A percentile compares a stretch with the other conserved stretches of the same genome.
Conservation (phyloP, 2,113 vertebrate species). For the Speoplatyrhinus poulsoni region DNA sequence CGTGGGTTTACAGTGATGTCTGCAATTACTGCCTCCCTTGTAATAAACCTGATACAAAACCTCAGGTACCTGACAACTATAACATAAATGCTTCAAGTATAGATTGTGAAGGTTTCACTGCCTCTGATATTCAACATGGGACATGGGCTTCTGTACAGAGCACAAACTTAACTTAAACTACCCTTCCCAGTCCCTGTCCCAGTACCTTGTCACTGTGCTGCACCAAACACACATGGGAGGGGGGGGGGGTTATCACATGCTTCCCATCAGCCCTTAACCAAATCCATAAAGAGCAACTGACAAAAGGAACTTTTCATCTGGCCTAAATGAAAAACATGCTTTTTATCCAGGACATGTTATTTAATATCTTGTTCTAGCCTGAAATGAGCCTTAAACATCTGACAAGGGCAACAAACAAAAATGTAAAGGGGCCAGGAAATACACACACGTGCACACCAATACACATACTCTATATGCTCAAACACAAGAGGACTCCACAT, state of each 20-base stretch:
- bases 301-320: slow-evolving; percentile 62
- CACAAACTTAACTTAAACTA: slow-evolving; percentile 57
- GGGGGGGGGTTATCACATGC: slow-evolving; percentile 66
- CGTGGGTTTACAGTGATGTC: not conserved
- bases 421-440: slow-evolving; percentile 9
- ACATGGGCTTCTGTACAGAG: slow-evolving; percentile 7
- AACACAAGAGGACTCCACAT: not conserved
- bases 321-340: slow-evolving; percentile 34
- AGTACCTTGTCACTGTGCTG: slow-evolving; percentile 26
- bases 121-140: slow-evolving; percentile 14
- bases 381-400: slow-evolving; percentile 10
- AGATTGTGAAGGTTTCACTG: not conserved
- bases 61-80: not conserved
- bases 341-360: slow-evolving; percentile 61
- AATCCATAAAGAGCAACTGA: slow-evolving; percentile 62
- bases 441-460: not conserved
- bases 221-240: slow-evolving; percentile 60
- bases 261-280: slow-evolving; percentile 54
- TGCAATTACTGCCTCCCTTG: slow-evolving; percentile 2
- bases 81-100: too few species aligned
- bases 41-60: not conserved
- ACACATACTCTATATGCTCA: not conserved
- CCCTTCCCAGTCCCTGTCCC: slow-evolving; percentile 14
- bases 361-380: slow-evolving; percentile 33
- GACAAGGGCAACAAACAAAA: not conserved